A percentile compares a stretch with the other conserved stretches of the same genome.
Conservation (phyloP, 2,888 invertebrate species). For the Geotrupes spiniger region DNA sequence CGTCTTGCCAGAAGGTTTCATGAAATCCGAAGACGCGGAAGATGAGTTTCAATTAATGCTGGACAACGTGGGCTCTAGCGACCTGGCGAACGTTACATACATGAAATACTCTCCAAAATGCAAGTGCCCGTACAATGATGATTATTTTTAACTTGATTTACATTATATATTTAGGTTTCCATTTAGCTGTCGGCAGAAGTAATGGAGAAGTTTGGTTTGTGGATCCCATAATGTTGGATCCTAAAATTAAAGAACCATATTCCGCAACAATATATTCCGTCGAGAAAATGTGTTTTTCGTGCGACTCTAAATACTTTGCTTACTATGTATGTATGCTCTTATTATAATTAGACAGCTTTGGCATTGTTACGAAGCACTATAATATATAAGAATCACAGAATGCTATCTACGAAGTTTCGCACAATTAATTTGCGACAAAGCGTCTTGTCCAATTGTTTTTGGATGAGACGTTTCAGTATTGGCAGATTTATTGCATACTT, state of each 20-base stretch:
- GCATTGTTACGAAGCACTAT: no score
- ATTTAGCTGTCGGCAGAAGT: constrained; percentile 58
- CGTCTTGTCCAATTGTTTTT: no score
- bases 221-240: constrained; percentile 57
- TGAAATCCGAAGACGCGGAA: constrained; percentile 4
- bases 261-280: constrained; percentile 52
- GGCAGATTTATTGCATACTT: no score
- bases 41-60: constrained; percentile 1
- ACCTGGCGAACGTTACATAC: constrained; percentile 36
- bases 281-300: constrained; percentile 54
- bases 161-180: constrained; percentile 49
- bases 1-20: constrained; percentile 21
- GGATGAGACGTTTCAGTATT: no score
- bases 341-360: no score
- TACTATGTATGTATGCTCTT: constrained; percentile 52
- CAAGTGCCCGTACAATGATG: constrained; percentile 37
- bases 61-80: constrained; percentile 9
- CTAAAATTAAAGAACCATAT: constrained; percentile 51
- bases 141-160: not conserved
- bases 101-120: constrained; percentile 60
- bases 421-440: no score
- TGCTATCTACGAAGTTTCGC: no score
- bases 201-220: constrained; percentile 61
- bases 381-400: no score
- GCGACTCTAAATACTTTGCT: constrained; percentile 56